A percentile compares a stretch with the other conserved stretches of the same genome.
phyloP scores from a whole-genome alignment of 2,797 vertebrate genomes.

The Streptopelia turtur region DNA sequence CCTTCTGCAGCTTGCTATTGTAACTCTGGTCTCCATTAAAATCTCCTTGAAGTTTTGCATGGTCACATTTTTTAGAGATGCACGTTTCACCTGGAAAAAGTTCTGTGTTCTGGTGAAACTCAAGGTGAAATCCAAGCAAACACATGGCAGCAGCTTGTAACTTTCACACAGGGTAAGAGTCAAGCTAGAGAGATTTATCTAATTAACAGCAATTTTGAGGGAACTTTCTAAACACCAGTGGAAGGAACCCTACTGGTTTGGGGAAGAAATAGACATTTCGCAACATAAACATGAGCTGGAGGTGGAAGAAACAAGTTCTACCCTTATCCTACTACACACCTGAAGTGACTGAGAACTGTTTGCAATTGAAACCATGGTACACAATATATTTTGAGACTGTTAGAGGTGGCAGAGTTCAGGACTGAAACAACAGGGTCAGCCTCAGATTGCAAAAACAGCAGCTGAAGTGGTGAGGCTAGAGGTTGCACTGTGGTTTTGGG shows the following conservation, averaged over 20 bases:
- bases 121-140: not conserved
- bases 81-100: not conserved
- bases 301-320: not conserved
- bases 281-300: not conserved
- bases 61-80: not conserved
- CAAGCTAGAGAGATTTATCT: not conserved
- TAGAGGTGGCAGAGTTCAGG: not conserved
- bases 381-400: fast-evolving
- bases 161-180: not conserved
- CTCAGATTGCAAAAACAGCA: not conserved
- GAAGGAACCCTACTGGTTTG: not conserved
- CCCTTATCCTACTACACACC: not conserved
- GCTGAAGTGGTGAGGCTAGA: not conserved
- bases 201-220: not conserved
- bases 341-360: not conserved
- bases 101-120: not conserved
- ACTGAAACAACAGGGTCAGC: not conserved
- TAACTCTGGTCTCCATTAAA: not conserved
- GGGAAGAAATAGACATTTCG: not conserved
- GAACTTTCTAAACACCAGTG: not conserved
- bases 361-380: not conserved
- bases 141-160: not conserved
- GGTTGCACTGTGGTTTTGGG: not conserved
- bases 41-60: not conserved
- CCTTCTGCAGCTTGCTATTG: not conserved